Evolutionary conservation across 23 tunicate genomes (phyloP), one percentile per base, ranked within the genome.

Genomic region (Pegea sp.): DNA sequence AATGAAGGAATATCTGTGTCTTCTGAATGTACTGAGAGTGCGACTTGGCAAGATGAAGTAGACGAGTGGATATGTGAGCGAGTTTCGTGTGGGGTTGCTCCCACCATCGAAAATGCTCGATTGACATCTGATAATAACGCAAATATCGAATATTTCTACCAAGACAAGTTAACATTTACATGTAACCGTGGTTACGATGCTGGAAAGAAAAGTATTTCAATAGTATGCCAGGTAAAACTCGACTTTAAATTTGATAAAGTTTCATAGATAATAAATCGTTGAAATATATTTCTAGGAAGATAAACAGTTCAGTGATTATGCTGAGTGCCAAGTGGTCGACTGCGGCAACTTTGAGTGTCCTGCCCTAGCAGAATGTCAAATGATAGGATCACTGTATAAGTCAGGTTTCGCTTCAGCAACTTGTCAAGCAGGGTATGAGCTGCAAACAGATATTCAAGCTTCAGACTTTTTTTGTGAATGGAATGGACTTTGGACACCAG

Each of bases 121-220:
- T 29, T 67, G 11, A 6, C 32, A 16, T 30, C 42, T 22, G 3
- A 27, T 28, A 38, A 16, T 8, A 8, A 11, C 16, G 46, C 11
- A n/a, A n/a, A n/a, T n/a, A n/a, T n/a, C 42, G 5, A 5, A 1
- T 25, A 48, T 26, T 56, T 30, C 30, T 72, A 63, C 64, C 60
- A 56, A 31, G 75, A 81, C 48, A 6, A 21, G 4, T 66, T 54
- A 13, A 60, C 69, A 0, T 81, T 71, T 62, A 19, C 18, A 20
- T 81, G 93, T 29, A 42, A 50, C 44, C 34, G 63, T 13, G 93
- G 93, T 1, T 66, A 81, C 61, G 69, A 72, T 29, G 69, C 71
- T 2, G 57, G 59, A 1, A 50, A 48, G 5, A 56, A 66, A 7
- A 25, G 28, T 0, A 52, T 72, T 2, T 2, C 80, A 1, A 25